Base-by-base conservation (phyloP, 2,888 invertebrate genomes). In the Scelioninae gen. 2 region DNA sequence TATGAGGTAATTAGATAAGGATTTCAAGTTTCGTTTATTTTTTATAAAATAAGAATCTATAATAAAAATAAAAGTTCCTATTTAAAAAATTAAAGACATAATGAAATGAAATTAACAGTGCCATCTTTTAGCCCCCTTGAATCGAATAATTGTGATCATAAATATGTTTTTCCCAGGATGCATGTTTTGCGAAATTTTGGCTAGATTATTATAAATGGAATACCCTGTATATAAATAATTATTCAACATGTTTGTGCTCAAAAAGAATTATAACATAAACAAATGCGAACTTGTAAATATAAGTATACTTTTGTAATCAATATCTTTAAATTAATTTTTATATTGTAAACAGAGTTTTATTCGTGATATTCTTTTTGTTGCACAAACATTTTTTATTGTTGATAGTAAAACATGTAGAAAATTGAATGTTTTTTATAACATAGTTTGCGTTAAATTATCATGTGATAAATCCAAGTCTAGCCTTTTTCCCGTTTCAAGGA, bases 391-490 rank as follows among this genome's bases (percentile, higher is more conserved):
- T 57, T 52, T 28, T 19, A 70, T 70, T 63, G 63, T 63, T 70
- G 43, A 57, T 57, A 70, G 57, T 63, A 41, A 63, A 57, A 43
- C 37, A 13, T 28, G 11, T 57, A 63, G 57, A 10, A 13, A 43
- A 63, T 50, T 57, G 41, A 63, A 43, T 35, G 19, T 22, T 43
- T 63, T 41, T 39, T 60, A 45, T 61, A 15, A 52, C 16, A 68
- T 52, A 52, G 39, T 35, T 48, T 52, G 39, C 41, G 52, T 45
- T 31, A 52, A 61, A 61, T 69, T 69, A 28, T 52, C 33, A 53
- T 61, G 69, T 69, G 61, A 61, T 69, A 69, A 57, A 63, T 63
- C 63, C 61, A 70, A 69, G 69, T 63, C 69, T 69, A 69, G 61
- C 69, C 69, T 69, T 39, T 55, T 50, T 61, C 45, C 55, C 28